These are phyloP conservation scores for Miltochrista miniata DNA, from an alignment of 2,888 invertebrate species.

Conservation along the genomic window DNA sequence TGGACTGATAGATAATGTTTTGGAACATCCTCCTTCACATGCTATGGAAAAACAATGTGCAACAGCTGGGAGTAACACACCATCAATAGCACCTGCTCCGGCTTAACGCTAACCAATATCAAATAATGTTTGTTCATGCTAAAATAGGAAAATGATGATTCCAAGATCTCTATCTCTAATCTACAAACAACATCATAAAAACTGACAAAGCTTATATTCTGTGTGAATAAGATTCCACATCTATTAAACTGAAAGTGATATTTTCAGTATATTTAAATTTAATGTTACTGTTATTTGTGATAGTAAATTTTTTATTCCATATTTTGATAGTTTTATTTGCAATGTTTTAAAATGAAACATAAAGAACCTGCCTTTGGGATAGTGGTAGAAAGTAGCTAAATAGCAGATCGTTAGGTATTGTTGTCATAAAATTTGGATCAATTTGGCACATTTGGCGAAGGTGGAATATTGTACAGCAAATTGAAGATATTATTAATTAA, in stretches of 20 bases:
- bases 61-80: constrained; percentile 22
- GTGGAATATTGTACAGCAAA: too few relatives aligned
- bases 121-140: not conserved
- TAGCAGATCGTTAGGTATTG: too few relatives aligned
- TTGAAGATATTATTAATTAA: too few relatives aligned
- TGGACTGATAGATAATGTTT: constrained; percentile 96
- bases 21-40: constrained; percentile 91
- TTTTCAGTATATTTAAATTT: not conserved
- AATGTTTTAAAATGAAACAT: too few relatives aligned
- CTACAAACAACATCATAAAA: not conserved
- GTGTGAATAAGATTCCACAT: not conserved
- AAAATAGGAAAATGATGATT: not conserved
- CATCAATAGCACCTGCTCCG: not conserved
- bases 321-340: too few relatives aligned
- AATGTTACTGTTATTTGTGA: constrained; percentile 18
- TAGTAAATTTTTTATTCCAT: constrained; percentile 6
- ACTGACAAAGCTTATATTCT: too few relatives aligned
- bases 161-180: not conserved
- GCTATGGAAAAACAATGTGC: constrained; percentile 65
- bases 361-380: too few relatives aligned
- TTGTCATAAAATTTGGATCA: too few relatives aligned
- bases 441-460: too few relatives aligned
- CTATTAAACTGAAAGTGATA: not conserved
- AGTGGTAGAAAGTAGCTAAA: too few relatives aligned
- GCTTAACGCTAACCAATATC: not conserved